phyloP scores from a whole-genome alignment of 2,113 vertebrate genomes.

The Triplophysa rosa region DNA sequence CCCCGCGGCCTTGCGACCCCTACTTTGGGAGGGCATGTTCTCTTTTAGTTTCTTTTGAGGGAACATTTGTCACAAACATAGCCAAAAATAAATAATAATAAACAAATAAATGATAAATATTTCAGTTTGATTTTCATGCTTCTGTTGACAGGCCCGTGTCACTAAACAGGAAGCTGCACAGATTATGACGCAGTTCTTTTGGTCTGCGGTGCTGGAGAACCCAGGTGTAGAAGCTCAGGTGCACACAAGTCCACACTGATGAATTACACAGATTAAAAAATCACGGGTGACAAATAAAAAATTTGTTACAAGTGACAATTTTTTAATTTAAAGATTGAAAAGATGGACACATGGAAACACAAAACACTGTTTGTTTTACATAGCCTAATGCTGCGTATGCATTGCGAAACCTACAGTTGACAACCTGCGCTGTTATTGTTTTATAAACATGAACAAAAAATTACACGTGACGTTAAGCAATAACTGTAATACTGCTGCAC shows the following conservation, averaged over 20 bases:
- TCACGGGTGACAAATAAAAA: slow-evolving; percentile 4
- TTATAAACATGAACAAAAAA: too few species aligned
- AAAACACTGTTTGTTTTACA: background rate
- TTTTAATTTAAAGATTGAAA: background rate
- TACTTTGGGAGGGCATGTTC: too few species aligned
- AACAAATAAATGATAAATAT: slow-evolving; percentile 42
- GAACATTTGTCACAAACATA: slow-evolving; percentile 30
- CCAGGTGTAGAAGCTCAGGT: slow-evolving; percentile 34
- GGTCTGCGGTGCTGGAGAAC: slow-evolving; percentile 2
- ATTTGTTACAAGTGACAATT: too few species aligned
- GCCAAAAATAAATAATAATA: background rate
- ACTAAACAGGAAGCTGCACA: background rate
- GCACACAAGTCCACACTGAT: slow-evolving; percentile 23
- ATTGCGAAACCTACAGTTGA: too few species aligned
- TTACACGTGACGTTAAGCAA: too few species aligned
- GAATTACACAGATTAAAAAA: slow-evolving; percentile 23
- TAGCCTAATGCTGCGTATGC: too few species aligned
- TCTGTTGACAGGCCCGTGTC: slow-evolving; percentile 27
- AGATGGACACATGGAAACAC: background rate
- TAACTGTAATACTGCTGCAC: background rate
- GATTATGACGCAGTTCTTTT: background rate
- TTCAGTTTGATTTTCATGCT: slow-evolving; percentile 31
- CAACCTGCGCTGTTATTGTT: too few species aligned
- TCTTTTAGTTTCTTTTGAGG: slow-evolving; percentile 30
- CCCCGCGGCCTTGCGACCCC: too few species aligned